Base-by-base conservation (phyloP, 2,113 vertebrate species). In the Caranx ignobilis region DNA sequence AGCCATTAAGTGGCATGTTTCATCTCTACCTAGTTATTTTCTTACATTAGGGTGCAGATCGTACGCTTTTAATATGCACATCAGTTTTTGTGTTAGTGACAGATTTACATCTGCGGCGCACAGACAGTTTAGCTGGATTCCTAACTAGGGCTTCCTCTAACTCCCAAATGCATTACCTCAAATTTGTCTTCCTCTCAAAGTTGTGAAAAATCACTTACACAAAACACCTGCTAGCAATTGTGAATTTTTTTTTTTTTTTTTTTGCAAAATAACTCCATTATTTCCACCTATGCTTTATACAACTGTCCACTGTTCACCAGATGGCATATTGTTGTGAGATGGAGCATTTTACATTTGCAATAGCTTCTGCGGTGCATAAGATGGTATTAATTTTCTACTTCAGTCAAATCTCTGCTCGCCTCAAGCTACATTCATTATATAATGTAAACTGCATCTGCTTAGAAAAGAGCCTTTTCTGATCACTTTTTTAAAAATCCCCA, bases 1-100 rank as follows among this genome's bases (percentile, higher is more conserved):
- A 66, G 59, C 83, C 75, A 84, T 86, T 91, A 89, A 79, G 71
- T 75, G 78, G 60, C 50, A 72, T 82, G 71, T 88, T 83, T 80
- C 71, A 82, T 85, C 56, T 65, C 60, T 10, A 70, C 77, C 61
- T 35, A 32, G 47, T 75, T 83, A 74, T 88, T 89, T 85, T 82
- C 32, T 11, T 71, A 47, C 43, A 80, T 61, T 73, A 5, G 2
- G 66, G 39, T 56, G 56, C 34, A 10, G 52, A 81, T 81, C 1
- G 4, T 47, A 45, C 21, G 56, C 47, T 34, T 79, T 55, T 60
- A 81, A 76, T 43, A n/a, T 65, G 26, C 10, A 56, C 55, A 55
- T 68, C 34, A 2, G 13, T 60, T 48, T 50, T 35, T 61, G 39
- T 70, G 18, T 41, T 68, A 35, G 45, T 50, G 74, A 43, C 13